A percentile compares a stretch with the other conserved stretches of the same genome.
Conservation (phyloP, 2,797 vertebrate genomes). For the Phrynocephalus forsythii region DNA sequence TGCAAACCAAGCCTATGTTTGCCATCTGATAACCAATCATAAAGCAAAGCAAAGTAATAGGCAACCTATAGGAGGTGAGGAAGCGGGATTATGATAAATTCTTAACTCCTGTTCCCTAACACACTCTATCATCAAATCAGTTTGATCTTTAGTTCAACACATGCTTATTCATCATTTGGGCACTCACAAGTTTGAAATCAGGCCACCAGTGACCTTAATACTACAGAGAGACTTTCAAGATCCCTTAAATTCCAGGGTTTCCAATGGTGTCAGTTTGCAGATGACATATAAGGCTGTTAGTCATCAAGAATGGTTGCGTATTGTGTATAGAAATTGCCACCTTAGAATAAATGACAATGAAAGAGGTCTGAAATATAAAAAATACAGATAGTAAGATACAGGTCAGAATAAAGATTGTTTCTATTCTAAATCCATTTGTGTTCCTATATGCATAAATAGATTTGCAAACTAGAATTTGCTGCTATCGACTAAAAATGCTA, state of each 20-base stretch:
- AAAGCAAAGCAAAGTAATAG: too few species aligned
- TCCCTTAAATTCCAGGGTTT: not conserved
- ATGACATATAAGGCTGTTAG: not conserved
- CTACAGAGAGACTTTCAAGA: not conserved
- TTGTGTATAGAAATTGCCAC: not conserved
- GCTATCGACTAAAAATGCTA: slow-evolving; percentile 35
- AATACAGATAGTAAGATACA: not conserved
- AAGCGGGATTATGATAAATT: too few species aligned
- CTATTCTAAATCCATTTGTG: slow-evolving; percentile 17
- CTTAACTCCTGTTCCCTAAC: too few species aligned
- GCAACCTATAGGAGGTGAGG: too few species aligned
- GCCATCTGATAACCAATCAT: too few species aligned
- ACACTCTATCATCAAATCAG: not conserved
- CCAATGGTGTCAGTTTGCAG: not conserved
- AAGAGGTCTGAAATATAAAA: slow-evolving; percentile 12
- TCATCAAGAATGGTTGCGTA: not conserved
- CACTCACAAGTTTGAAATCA: not conserved
- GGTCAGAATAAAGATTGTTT: not conserved
- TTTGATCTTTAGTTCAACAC: not conserved
- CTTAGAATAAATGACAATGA: not conserved
- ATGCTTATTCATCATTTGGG: not conserved
- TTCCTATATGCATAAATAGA: not conserved
- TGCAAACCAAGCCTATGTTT: too few species aligned
- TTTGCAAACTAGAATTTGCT: slow-evolving; percentile 19
- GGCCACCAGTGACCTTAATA: not conserved